These are phyloP conservation scores for Aleiodes alternator DNA, from an alignment of 2,888 invertebrate genomes.

Conservation along the genomic window DNA sequence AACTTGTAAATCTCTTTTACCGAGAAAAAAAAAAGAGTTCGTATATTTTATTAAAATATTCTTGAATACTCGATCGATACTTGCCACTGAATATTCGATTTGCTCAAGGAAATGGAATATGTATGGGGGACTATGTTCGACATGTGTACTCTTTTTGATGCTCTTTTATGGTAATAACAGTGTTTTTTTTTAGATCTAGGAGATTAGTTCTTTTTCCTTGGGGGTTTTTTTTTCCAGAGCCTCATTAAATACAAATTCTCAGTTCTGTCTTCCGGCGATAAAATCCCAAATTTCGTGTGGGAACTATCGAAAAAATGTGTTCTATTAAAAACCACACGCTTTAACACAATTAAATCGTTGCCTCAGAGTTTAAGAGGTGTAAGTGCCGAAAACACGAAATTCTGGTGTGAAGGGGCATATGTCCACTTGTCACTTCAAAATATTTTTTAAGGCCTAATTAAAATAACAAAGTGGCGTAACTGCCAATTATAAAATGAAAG, in stretches of 20 bases:
- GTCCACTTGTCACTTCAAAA: too few relatives aligned
- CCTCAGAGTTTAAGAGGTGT: too few relatives aligned
- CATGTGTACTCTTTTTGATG: slow-evolving; percentile 25
- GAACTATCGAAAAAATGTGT: too few relatives aligned
- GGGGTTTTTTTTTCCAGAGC: not conserved
- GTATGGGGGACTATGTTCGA: slow-evolving; percentile 28
- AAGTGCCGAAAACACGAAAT: too few relatives aligned
- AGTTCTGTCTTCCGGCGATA: not conserved
- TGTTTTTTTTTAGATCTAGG: slow-evolving; percentile 6
- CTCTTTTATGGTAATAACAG: slow-evolving; percentile 20
- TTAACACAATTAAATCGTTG: too few relatives aligned
- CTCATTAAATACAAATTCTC: not conserved
- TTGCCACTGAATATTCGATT: slow-evolving; percentile 34
- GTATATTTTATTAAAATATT: slow-evolving; percentile 39
- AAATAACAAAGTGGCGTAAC: too few relatives aligned
- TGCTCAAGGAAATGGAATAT: slow-evolving; percentile 28
- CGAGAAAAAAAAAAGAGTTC: not conserved
- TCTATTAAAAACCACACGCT: too few relatives aligned
- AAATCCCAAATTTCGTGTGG: not conserved
- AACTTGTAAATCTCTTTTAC: slow-evolving; percentile 46
- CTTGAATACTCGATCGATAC: slow-evolving; percentile 28
- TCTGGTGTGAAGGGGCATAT: too few relatives aligned
- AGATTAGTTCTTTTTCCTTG: not conserved
- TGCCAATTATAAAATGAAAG: too few relatives aligned
- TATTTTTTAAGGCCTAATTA: too few relatives aligned